Evolutionary conservation across 1,140 invertebrate species (phyloP).

Genomic region (Hylyphantes graminicola): DNA sequence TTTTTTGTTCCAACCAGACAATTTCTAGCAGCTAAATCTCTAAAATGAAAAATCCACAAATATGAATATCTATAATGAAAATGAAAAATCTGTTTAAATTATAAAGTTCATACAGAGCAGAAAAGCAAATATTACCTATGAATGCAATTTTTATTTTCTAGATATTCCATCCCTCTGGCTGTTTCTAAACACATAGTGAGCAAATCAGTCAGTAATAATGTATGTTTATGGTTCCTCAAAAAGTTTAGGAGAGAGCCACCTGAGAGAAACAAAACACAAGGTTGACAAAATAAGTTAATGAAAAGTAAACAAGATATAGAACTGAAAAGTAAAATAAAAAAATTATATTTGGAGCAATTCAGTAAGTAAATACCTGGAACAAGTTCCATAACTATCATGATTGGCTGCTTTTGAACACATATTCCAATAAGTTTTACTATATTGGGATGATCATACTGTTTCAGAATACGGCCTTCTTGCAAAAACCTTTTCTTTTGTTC

Average conservation of each 20-base stretch:
- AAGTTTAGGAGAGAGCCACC: conserved; percentile 90
- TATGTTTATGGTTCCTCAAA: conserved; percentile 73
- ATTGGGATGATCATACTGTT: conserved; percentile 97
- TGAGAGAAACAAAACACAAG: conserved; percentile 65
- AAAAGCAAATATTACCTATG: conserved; percentile 73
- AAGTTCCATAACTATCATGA: conserved; percentile 99
- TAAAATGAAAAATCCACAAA: conserved; percentile 61
- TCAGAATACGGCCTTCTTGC: conserved; percentile 93
- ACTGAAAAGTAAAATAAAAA: neutral
- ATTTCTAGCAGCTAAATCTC: conserved; percentile 94
- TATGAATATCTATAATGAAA: conserved; percentile 1
- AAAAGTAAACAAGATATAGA: neutral
- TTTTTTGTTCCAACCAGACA: conserved; percentile 88
- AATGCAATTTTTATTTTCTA: conserved; percentile 96
- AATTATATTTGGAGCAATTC: neutral
- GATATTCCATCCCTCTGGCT: conserved; percentile 93
- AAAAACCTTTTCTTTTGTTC: conserved; percentile 97
- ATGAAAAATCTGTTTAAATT: conserved; percentile 9
- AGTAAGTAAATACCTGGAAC: conserved; percentile 78
- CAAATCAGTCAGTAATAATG: conserved; percentile 69
- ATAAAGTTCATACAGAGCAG: neutral
- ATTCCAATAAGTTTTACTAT: conserved; percentile 97
- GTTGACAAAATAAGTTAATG: neutral
- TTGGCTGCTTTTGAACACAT: conserved; percentile 96
- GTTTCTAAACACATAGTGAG: conserved; percentile 92